phyloP scores from a whole-genome alignment of 2,113 vertebrate species.

The Cervus canadensis region DNA sequence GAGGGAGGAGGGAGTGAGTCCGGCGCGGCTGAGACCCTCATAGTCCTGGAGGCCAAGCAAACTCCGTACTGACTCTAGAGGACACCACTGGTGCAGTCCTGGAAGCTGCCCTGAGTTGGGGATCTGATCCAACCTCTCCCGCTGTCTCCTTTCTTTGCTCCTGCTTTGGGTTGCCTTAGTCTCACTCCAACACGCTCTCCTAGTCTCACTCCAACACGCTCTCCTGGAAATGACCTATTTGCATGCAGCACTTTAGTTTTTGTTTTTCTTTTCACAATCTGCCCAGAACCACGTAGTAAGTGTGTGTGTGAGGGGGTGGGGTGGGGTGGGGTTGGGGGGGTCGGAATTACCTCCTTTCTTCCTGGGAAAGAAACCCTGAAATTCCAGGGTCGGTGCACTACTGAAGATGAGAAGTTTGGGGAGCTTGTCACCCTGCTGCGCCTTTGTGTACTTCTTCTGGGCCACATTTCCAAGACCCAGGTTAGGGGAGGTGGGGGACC shows the following conservation, averaged over 20 bases:
- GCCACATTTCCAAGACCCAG: neutral
- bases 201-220: too few relatives aligned
- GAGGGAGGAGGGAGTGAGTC: neutral
- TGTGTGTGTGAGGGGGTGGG: neutral
- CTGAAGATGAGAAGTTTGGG: neutral
- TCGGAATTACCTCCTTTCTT: neutral
- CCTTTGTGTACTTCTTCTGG: neutral
- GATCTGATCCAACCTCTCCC: neutral
- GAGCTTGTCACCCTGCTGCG: neutral
- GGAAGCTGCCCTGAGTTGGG: neutral
- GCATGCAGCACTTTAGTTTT: neutral
- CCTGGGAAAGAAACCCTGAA: neutral
- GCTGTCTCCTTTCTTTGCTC: neutral
- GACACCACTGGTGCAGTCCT: neutral
- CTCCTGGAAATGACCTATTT: neutral
- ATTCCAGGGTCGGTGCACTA: neutral
- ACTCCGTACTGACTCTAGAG: neutral
- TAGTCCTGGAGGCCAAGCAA: neutral
- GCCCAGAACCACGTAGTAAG: neutral
- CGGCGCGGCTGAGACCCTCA: neutral
- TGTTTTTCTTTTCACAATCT: neutral
- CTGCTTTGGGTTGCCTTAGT: neutral
- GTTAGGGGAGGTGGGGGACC: neutral
- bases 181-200: neutral
- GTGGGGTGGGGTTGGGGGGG: fast-evolving